Conservation (phyloP, 1,140 invertebrate species). For the Ectropis grisescens region DNA sequence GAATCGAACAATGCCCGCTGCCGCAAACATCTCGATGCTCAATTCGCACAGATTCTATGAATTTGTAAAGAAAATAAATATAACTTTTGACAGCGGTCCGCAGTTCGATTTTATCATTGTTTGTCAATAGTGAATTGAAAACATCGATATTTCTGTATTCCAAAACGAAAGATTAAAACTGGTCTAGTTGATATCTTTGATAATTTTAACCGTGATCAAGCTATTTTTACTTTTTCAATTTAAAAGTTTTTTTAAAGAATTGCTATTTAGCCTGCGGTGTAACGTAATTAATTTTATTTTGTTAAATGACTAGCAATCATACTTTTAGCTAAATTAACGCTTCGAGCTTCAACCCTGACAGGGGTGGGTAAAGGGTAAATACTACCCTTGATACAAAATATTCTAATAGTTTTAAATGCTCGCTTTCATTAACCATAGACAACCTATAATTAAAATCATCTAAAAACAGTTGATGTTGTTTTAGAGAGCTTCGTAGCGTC, state of each 20-base stretch:
- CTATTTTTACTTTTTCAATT: too few species aligned
- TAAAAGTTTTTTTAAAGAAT: too few species aligned
- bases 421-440: conserved; percentile 48
- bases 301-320: conserved; percentile 35
- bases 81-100: conserved; percentile 65
- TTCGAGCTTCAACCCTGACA: conserved; percentile 29
- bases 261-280: too few species aligned
- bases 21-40: conserved; percentile 57
- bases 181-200: too few species aligned
- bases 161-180: too few species aligned
- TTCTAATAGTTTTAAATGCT: conserved; percentile 62
- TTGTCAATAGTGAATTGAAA: conserved; percentile 51
- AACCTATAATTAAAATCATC: conserved; percentile 53
- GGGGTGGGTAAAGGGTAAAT: conserved; percentile 22
- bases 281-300: too few species aligned
- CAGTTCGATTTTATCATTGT: conserved; percentile 58
- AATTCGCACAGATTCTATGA: conserved; percentile 63
- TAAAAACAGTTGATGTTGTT: too few species aligned
- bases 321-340: conserved; percentile 53
- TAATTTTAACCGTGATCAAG: too few species aligned
- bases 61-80: conserved; percentile 70
- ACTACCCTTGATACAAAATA: conserved; percentile 35
- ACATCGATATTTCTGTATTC: too few species aligned
- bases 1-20: conserved; percentile 19
- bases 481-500: too few species aligned